A percentile compares a stretch with the other conserved stretches of the same genome.
These are phyloP conservation scores for Linurgus olivaceus DNA, from an alignment of 2,797 vertebrate genomes.

Conservation along the genomic window DNA sequence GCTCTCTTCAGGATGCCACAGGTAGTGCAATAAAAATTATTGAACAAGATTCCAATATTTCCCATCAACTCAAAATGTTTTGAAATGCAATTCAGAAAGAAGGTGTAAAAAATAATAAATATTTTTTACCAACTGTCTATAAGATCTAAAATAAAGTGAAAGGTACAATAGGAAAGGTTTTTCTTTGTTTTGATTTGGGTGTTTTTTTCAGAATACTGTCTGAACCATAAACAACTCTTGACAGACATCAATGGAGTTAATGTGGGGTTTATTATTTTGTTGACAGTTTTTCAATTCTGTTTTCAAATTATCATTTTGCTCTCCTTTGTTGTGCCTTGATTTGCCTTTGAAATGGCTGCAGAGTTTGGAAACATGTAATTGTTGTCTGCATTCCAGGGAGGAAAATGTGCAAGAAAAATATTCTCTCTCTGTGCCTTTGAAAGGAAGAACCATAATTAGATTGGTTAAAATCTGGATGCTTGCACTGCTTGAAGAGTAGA, in stretches of 20 bases:
- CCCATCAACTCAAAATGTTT: background rate
- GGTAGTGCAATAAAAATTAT: background rate
- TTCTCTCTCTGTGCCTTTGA: background rate
- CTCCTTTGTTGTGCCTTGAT: background rate
- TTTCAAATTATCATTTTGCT: background rate
- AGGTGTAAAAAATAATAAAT: background rate
- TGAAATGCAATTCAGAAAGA: background rate
- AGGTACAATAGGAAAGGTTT: background rate
- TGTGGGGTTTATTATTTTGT: background rate
- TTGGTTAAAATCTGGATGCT: background rate
- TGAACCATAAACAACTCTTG: background rate
- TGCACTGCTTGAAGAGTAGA: background rate
- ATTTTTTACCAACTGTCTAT: background rate
- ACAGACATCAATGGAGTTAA: background rate
- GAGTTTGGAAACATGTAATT: background rate
- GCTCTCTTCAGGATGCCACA: background rate
- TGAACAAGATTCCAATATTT: background rate
- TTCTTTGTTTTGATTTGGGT: accelerated
- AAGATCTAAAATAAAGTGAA: background rate
- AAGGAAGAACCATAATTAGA: background rate
- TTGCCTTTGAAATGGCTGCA: background rate
- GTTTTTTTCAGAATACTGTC: background rate
- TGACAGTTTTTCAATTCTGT: background rate
- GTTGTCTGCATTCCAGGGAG: background rate
- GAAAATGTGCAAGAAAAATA: background rate